Conservation (phyloP, 2,797 vertebrate species). For the Sorex maritimensis region DNA sequence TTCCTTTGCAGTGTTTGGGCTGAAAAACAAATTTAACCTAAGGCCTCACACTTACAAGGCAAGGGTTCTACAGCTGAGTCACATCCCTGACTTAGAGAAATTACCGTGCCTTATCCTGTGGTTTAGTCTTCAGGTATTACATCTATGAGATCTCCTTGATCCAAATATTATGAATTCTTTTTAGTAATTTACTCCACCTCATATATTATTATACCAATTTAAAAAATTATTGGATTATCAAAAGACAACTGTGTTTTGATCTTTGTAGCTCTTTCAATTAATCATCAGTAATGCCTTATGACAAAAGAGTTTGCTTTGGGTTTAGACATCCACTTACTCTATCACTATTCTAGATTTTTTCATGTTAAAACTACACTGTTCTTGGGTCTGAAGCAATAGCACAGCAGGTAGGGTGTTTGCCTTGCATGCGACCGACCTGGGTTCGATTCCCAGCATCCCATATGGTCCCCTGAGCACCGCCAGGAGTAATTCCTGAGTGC, state of each 20-base stretch:
- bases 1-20: background rate
- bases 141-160: background rate
- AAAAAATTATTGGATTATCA: background rate
- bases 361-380: too few species aligned
- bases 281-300: background rate
- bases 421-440: too few species aligned
- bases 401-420: too few species aligned
- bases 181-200: background rate
- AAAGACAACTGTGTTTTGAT: background rate
- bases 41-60: too few species aligned
- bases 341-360: too few species aligned
- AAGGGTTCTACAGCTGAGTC: background rate
- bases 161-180: constrained; percentile 20
- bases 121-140: background rate
- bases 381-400: too few species aligned
- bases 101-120: background rate
- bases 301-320: too few species aligned
- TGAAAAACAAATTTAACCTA: too few species aligned
- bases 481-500: too few species aligned
- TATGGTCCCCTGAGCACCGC: too few species aligned
- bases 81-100: background rate
- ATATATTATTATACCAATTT: background rate
- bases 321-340: too few species aligned
- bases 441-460: too few species aligned
- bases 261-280: background rate